Percentiles rank a stretch among this genome's conserved stretches.
Evolutionary conservation across 1,140 invertebrate species (phyloP).

Genomic region (Bradysia coprophila): DNA sequence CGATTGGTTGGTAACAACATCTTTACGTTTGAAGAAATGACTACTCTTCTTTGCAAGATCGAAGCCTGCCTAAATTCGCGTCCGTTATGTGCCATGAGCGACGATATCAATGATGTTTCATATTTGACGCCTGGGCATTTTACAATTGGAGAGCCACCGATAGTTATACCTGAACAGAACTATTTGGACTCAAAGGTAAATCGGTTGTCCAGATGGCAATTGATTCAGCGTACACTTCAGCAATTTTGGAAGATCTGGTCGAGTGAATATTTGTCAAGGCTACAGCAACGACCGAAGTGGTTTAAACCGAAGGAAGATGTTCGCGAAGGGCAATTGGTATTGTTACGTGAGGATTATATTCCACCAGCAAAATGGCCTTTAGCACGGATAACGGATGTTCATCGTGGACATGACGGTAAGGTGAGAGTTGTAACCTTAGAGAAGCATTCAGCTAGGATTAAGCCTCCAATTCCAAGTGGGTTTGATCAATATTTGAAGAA

Average conservation of each 20-base stretch:
- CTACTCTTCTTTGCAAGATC: constrained; percentile 10
- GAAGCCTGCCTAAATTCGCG: constrained; percentile 14
- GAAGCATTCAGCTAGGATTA: constrained; percentile 7
- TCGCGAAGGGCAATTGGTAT: constrained; percentile 12
- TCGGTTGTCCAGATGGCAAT: constrained; percentile 5
- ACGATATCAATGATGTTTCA: not conserved
- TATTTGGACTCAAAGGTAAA: constrained; percentile 7
- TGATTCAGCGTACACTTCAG: constrained; percentile 5
- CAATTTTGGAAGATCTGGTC: constrained; percentile 9
- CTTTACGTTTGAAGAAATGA: constrained; percentile 13
- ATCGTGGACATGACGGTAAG: constrained; percentile 12
- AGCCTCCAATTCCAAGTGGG: no score
- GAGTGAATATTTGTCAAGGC: constrained; percentile 8
- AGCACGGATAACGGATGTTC: constrained; percentile 10
- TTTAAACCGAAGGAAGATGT: constrained; percentile 5
- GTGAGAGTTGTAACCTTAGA: constrained; percentile 12
- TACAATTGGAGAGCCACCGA: constrained; percentile 5
- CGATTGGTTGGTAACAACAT: constrained; percentile 7
- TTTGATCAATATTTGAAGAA: no score
- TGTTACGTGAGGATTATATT: constrained; percentile 16
- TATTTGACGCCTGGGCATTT: constrained; percentile 9
- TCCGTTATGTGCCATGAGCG: constrained; percentile 2
- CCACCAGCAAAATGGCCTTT: constrained; percentile 18
- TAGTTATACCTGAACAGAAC: constrained; percentile 5
- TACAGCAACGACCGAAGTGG: constrained; percentile 11